Evolutionary conservation across 2,797 vertebrate species (phyloP).

Genomic region (Poeciliopsis paucimaculata): DNA sequence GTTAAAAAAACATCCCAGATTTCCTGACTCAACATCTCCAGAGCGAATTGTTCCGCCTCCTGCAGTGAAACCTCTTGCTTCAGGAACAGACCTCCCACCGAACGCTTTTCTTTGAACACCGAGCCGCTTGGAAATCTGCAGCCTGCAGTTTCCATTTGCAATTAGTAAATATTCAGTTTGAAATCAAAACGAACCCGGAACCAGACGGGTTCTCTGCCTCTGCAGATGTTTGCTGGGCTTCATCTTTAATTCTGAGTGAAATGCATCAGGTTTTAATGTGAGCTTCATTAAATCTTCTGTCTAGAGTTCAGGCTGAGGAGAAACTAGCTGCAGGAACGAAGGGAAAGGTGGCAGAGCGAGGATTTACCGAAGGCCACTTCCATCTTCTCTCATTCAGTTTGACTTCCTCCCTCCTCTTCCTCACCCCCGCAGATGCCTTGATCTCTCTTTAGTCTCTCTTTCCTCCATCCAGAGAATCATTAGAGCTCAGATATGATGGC

Average conservation of each 20-base stretch:
- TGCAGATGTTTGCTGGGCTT: constrained; percentile 8
- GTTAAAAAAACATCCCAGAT: background rate
- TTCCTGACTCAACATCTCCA: background rate
- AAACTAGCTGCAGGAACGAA: constrained; percentile 30
- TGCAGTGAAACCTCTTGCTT: background rate
- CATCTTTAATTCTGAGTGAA: constrained; percentile 6
- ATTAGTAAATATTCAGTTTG: background rate
- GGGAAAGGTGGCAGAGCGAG: constrained; percentile 22
- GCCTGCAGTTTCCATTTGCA: background rate
- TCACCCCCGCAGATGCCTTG: constrained; percentile 45
- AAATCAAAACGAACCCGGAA: background rate
- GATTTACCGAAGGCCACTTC: constrained; percentile 30
- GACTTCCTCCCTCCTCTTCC: constrained; percentile 16
- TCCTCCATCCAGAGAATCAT: constrained; percentile 64
- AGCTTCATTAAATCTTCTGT: constrained; percentile 1
- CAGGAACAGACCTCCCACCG: background rate
- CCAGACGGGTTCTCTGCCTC: background rate
- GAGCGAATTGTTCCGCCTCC: background rate
- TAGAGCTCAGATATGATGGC: constrained; percentile 63
- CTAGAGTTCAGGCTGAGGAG: constrained; percentile 25
- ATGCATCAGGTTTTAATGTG: background rate
- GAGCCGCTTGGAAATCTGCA: background rate
- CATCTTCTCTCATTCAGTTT: constrained; percentile 46
- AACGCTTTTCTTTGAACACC: background rate
- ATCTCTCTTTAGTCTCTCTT: constrained; percentile 65